Base-by-base conservation (phyloP, 2,797 vertebrate genomes). In the Rhyacichthys aspro region DNA sequence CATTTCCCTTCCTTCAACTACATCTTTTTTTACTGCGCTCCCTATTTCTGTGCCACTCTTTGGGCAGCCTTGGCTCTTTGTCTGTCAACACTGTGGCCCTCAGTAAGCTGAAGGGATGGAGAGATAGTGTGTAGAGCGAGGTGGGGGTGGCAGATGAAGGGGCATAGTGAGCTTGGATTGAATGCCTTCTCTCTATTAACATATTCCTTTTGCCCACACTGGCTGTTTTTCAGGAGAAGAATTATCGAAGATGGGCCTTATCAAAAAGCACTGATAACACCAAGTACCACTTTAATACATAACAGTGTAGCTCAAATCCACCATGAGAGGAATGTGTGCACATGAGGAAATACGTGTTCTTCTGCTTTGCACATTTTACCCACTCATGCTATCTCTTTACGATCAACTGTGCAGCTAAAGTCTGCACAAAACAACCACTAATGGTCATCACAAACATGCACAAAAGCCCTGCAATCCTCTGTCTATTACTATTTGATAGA, bases 181-280 rank as follows among this genome's bases (percentile, higher is more conserved):
- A 93, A 93, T 94, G 92, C 93, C 91, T 89, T 90, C 75, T 82
- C 41, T 76, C 83, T 91, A 94, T 95, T 95, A 94, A 93, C 94
- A 94, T 95, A 95, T 95, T 95, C 88, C 91, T 90, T 88, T 94
- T 93, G 89, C 74, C 84, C 74, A 90, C 91, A 92, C 88, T 89
- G 93, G 91, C 93, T 54, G 90, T 90, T 92, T 93, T 94, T 95
- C 92, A 93, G 90, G 93, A 91, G 90, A 90, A 87, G 92, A 94
- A 95, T 96, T 96, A 96, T 95, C 96, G 96, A 96, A 96, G 95
- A 95, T 94, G 94, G 95, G 94, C 92, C 93, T 96, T 96, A 96
- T 98, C 94, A 94, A 94, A 88, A 91, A 88, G 79, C 86, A 80
- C 93, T 92, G 94, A 95, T 96, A 95, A 95, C 69, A 78, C 93